Percentiles rank a stretch among this genome's conserved stretches.
Evolutionary conservation across 2,113 vertebrate species (phyloP).

Genomic region (Cololabis saira): DNA sequence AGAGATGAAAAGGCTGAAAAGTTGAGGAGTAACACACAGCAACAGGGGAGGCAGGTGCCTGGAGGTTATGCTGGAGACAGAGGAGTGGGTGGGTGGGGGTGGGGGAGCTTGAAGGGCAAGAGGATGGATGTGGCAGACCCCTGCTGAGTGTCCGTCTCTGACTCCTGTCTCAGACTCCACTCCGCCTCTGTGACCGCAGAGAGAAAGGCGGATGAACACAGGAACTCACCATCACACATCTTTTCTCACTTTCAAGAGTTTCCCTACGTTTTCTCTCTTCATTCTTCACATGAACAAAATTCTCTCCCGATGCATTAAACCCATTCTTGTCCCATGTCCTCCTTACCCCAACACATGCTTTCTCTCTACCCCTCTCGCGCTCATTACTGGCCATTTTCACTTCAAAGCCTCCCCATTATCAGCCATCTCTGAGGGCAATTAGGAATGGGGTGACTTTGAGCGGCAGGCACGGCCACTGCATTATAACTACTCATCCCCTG

Average conservation of each 20-base stretch:
- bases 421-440: constrained; percentile 92
- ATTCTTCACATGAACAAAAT: constrained; percentile 23
- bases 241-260: constrained; percentile 56
- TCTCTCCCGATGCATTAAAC: neutral
- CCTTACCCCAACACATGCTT: constrained; percentile 21
- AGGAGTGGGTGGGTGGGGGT: constrained; percentile 35
- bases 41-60: constrained; percentile 70
- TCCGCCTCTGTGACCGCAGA: constrained; percentile 57
- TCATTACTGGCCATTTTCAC: constrained; percentile 91
- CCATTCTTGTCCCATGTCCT: constrained; percentile 16
- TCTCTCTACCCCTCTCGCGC: constrained; percentile 77
- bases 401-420: constrained; percentile 91
- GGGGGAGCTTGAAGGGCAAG: constrained; percentile 39
- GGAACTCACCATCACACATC: constrained; percentile 40
- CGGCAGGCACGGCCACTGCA: constrained; percentile 86
- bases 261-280: constrained; percentile 32
- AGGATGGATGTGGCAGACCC: constrained; percentile 82
- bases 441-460: constrained; percentile 91
- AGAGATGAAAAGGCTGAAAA: constrained; percentile 24
- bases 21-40: constrained; percentile 20
- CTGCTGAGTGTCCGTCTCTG: constrained; percentile 85
- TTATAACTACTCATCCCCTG: constrained; percentile 87
- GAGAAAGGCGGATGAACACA: constrained; percentile 69
- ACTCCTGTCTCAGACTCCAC: constrained; percentile 80
- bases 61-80: constrained; percentile 69